Conservation (phyloP, 92 coral and sea anemone genomes). For the Palythoa caribaeorum region DNA sequence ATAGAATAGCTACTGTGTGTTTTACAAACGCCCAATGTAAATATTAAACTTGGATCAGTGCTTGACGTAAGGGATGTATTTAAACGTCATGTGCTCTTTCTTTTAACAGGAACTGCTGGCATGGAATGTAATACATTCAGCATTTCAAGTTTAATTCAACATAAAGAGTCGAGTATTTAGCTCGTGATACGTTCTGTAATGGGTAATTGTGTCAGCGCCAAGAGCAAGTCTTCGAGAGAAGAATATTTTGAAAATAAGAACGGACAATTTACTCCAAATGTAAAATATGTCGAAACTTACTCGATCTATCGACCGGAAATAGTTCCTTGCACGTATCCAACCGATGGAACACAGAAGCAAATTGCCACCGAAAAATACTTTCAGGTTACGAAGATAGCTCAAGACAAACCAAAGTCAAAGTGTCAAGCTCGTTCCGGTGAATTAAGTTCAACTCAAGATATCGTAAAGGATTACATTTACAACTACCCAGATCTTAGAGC, state of each 20-base stretch:
- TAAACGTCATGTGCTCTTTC: neutral
- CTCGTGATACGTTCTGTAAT: neutral
- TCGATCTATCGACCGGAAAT: conserved; percentile 32
- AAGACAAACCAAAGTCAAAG: neutral
- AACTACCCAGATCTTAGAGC: conserved; percentile 26
- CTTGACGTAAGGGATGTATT: conserved; percentile 10
- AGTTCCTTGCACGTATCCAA: neutral
- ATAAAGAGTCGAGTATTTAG: neutral
- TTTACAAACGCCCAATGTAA: neutral
- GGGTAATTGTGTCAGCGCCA: conserved; percentile 43
- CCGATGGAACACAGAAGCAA: conserved; percentile 17
- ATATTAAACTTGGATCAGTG: neutral
- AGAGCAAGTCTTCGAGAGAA: neutral
- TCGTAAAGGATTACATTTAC: neutral
- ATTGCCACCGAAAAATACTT: neutral
- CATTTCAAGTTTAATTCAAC: too few relatives aligned
- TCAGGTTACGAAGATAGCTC: neutral
- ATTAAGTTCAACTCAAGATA: neutral
- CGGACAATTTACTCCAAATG: conserved; percentile 10
- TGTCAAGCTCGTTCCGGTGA: neutral
- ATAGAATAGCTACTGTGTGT: neutral
- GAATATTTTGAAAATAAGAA: neutral
- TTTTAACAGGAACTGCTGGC: conserved; percentile 5
- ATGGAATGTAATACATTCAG: neutral
- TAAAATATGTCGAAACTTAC: conserved; percentile 9